Base-by-base conservation (phyloP, 2,888 invertebrate genomes). In the Strigamia crassipes region DNA sequence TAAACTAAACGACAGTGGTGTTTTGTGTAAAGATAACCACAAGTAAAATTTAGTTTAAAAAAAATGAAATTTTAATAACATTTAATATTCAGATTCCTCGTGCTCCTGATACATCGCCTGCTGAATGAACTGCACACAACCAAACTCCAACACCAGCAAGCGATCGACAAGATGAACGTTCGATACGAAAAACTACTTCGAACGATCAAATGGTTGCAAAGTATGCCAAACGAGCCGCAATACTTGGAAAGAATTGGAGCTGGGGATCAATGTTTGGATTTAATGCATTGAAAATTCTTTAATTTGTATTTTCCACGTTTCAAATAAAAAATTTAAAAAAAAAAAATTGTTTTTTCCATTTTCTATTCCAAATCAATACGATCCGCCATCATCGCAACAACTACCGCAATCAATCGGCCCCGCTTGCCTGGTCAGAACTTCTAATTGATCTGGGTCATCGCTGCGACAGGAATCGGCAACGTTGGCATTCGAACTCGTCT, bases 201-300 rank as follows among this genome's bases (percentile, higher is more conserved):
- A 78, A 78, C 78, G 34, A 42, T 78, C 78, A 78, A 38, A 42
- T 78, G 78, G 78, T 38, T 78, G 18, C 42, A 41, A 78, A 78
- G 42, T 38, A 41, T 78, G 13, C 78, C 78, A 18, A 78, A 78
- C 9, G 38, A 42, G 41, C 78, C 73, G 1, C 31, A 27, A 12
- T 73, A 73, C 15, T 73, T 27, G 5, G 31, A 73, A n/a, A 73
- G 73, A 31, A 23, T 73, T 31, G 73, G 73, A 1, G 73, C 73
- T 23, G 73, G 73, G 1, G 73, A 73, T 73, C 73, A 73, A 31
- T 73, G 73, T 31, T 4, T 31, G 27, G 13, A 73, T 73, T 73
- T 73, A 73, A 13, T 73, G 73, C 27, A 73, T 27, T 73, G n/a
- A 73, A 73, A 27, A 15, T 27, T 27, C 27, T n/a, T n/a, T 1